A percentile compares a stretch with the other conserved stretches of the same genome.
These are phyloP conservation scores for Antheraea pernyi DNA, from an alignment of 1,140 invertebrate species.

Conservation along the genomic window DNA sequence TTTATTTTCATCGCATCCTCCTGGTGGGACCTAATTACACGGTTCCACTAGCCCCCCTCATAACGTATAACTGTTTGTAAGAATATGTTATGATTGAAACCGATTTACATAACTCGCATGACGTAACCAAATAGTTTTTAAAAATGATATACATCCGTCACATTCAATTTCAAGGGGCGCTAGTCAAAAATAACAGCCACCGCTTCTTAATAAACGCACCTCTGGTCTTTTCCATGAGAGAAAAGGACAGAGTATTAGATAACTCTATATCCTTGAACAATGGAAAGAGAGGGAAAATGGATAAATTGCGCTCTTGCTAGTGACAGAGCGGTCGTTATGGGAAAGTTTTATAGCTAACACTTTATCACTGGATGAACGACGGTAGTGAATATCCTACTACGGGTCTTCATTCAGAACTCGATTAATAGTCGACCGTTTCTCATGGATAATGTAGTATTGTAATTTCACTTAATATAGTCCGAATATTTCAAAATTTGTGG, in stretches of 20 bases:
- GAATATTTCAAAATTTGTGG: no score
- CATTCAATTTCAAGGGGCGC: background rate
- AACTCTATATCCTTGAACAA: background rate
- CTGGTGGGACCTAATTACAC: no score
- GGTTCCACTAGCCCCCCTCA: no score
- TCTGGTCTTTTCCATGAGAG: background rate
- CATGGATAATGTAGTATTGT: background rate
- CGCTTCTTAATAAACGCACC: background rate
- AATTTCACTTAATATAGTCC: background rate
- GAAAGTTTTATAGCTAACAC: slow-evolving; percentile 13
- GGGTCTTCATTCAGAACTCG: slow-evolving; percentile 4
- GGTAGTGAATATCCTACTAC: background rate
- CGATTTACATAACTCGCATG: background rate
- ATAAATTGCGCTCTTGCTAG: slow-evolving; percentile 13
- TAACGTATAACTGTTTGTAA: no score
- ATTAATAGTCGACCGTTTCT: background rate
- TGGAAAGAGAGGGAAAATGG: background rate
- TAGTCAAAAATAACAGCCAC: background rate
- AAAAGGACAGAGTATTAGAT: background rate
- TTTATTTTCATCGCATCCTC: no score
- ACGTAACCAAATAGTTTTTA: background rate
- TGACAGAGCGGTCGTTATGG: slow-evolving; percentile 14
- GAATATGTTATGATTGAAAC: background rate
- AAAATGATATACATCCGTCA: background rate
- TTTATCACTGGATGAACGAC: slow-evolving; percentile 15